phyloP scores from a whole-genome alignment of 2,113 vertebrate genomes.

The Myrmophylax atrothorax region DNA sequence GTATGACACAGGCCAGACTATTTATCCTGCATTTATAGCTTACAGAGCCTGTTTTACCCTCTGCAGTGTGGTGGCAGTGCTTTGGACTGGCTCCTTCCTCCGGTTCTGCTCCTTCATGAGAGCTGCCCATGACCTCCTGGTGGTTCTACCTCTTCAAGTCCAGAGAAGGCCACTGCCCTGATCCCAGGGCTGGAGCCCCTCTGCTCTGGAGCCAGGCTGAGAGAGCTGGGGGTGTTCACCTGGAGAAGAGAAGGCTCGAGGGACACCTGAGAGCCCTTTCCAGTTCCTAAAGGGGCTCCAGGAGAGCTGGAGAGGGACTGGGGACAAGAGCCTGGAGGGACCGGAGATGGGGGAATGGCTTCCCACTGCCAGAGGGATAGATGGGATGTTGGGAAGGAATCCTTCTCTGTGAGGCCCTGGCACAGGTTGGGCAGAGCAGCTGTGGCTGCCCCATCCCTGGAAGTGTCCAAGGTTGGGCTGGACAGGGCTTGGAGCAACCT shows the following conservation, averaged over 20 bases:
- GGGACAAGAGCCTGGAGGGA: fast-evolving
- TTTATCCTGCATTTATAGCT: not conserved
- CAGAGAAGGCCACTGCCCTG: not conserved
- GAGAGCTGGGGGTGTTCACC: not conserved
- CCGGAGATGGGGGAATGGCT: not conserved
- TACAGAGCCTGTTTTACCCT: not conserved
- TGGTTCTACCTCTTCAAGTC: not conserved
- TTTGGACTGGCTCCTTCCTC: not conserved
- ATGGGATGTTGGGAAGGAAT: not conserved
- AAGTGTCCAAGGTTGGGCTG: not conserved
- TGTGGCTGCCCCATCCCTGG: not conserved
- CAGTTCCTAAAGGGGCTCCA: not conserved
- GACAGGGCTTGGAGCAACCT: not conserved
- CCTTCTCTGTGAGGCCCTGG: not conserved
- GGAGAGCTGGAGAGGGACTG: not conserved
- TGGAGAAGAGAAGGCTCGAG: not conserved
- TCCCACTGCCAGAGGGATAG: not conserved
- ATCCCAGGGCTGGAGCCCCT: not conserved
- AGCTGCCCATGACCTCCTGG: not conserved
- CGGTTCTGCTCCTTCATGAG: not conserved
- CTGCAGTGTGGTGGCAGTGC: not conserved
- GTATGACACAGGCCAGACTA: not conserved
- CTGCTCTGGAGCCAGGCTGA: not conserved
- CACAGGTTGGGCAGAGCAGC: not conserved
- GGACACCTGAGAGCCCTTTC: not conserved